These are phyloP conservation scores for Chondrilla cf. caribensis DNA, from an alignment of 37 sponge, comb jelly and placozoan genomes.

Conservation along the genomic window DNA sequence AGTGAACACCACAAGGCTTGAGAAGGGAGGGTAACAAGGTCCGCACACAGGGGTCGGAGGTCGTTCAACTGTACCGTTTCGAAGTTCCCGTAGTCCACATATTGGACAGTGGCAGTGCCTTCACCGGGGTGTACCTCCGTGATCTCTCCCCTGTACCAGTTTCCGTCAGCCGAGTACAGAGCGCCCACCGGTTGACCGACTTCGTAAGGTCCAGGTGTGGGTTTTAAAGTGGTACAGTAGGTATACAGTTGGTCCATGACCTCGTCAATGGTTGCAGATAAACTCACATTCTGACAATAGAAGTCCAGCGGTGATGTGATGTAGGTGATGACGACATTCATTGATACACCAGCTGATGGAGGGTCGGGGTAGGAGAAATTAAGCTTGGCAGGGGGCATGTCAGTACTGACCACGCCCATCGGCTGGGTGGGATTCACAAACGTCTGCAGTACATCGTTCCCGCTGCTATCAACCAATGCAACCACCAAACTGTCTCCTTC, in stretches of 20 bases:
- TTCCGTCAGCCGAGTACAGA: constrained; percentile 51
- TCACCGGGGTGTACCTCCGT: constrained; percentile 12
- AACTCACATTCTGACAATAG: not conserved
- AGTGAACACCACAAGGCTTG: constrained; percentile 50
- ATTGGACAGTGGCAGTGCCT: constrained; percentile 30
- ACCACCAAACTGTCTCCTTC: constrained; percentile 7
- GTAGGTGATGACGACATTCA: not conserved
- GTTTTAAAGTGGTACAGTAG: not conserved
- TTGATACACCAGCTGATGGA: not conserved
- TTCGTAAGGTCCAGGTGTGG: not conserved
- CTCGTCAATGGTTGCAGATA: not conserved
- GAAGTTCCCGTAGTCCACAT: constrained; percentile 42
- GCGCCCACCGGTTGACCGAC: constrained; percentile 63
- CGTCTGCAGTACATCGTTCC: not conserved
- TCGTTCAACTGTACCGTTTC: constrained; percentile 23
- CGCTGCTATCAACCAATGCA: not conserved
- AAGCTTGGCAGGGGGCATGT: not conserved
- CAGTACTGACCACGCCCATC: no score
- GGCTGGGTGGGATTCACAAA: not conserved
- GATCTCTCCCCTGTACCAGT: constrained; percentile 78
- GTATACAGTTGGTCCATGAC: not conserved
- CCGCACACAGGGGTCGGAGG: constrained; percentile 29
- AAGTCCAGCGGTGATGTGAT: not conserved
- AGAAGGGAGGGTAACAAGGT: constrained; percentile 35
- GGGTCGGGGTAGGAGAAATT: not conserved